phyloP scores from a whole-genome alignment of 2,113 vertebrate genomes.

The Bufo bufo region DNA sequence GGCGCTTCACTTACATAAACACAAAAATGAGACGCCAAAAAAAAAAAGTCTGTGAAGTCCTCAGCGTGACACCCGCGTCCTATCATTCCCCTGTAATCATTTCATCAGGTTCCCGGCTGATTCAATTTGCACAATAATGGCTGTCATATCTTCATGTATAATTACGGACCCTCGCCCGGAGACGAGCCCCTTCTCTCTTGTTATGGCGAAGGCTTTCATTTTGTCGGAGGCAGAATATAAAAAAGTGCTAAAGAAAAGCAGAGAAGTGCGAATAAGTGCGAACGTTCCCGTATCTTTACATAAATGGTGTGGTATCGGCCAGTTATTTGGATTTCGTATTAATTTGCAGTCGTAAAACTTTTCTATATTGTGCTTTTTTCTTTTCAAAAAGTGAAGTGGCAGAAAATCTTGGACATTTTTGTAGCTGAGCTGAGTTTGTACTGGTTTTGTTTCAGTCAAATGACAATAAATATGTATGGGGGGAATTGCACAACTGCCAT shows the following conservation, averaged over 20 bases:
- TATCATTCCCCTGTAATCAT: neutral
- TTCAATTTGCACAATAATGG: conserved; percentile 17
- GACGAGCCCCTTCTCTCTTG: neutral
- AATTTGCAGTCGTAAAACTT: neutral
- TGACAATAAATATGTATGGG: no score
- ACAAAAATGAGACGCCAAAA: neutral
- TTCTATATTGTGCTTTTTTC: neutral
- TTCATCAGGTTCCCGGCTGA: conserved; percentile 11
- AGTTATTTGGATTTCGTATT: neutral
- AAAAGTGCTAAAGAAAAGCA: neutral
- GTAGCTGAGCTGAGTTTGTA: no score
- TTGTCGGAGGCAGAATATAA: neutral
- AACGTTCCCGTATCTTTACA: neutral
- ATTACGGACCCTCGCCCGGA: neutral
- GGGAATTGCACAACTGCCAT: no score
- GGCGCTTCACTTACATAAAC: conserved; percentile 30
- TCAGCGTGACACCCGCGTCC: conserved; percentile 1
- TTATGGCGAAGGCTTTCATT: neutral
- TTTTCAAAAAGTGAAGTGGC: neutral
- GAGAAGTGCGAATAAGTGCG: neutral
- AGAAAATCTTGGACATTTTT: neutral
- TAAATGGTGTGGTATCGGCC: neutral
- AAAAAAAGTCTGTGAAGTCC: neutral
- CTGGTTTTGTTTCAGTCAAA: no score
- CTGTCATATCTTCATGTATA: conserved; percentile 9